Base-by-base conservation (phyloP, 2,113 vertebrate species). In the Ifrita kowaldi region DNA sequence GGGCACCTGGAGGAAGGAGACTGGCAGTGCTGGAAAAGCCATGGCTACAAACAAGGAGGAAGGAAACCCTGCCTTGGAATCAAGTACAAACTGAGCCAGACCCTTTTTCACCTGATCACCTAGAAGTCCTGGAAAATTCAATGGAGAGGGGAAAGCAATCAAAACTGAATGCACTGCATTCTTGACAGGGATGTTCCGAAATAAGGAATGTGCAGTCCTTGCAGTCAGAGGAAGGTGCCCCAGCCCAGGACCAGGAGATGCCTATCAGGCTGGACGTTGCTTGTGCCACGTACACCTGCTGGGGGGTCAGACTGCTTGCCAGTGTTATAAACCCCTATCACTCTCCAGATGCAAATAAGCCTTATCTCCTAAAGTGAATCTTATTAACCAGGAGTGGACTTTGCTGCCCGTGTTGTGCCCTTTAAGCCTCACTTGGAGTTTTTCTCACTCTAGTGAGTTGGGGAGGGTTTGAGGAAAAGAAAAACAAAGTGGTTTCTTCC, bases 311-410 rank as follows among this genome's bases (percentile, higher is more conserved):
- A 50, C 46, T 87, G 60, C 62, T 95, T 95, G 71, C 57, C 63
- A 65, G 47, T 1, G 2, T 77, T 89, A 49, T 84, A 90, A 96
- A 89, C 27, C 17, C 12, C 91, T 69, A 2, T 83, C 17, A 7
- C 46, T 74, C 24, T 79, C 19, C 5, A 4, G 44, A 8, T 6
- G n/a, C 49, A 53, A 55, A 44, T 22, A 49, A 65, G 33, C 52
- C 68, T 95, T 97, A 97, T 96, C 96, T 86, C 79, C 81, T 73
- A 46, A 76, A 76, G 75, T 53, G 78, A 73, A 49, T 77, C 55
- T 93, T 70, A 59, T n/a, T 90, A 88, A 88, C 71, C 56, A 76
- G 78, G 10, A 86, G 8, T 41, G 75, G 90, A 96, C 95, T 96
- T 96, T 88, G 81, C 89, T 91, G 50, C 35, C 14, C 7, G 5